Base-by-base conservation (phyloP, 2,797 vertebrate genomes). In the Sphenodon punctatus region DNA sequence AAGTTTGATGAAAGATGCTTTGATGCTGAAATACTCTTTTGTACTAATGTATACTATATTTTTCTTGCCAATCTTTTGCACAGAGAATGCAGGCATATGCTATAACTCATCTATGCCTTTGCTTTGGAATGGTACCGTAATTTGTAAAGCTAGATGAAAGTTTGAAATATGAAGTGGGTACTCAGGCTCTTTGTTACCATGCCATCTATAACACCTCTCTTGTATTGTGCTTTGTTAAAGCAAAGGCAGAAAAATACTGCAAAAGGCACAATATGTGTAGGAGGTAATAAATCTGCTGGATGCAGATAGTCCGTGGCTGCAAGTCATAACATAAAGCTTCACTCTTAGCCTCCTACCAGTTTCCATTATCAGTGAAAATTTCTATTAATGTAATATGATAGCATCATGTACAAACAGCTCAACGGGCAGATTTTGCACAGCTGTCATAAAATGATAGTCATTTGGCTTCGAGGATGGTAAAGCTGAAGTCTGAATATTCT, bases 351-450 rank as follows among this genome's bases (percentile, higher is more conserved):
- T 94, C 89, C 92, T 89, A 85, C 89, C 87, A 91, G 77, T 83
- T 95, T 90, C 84, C 88, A 91, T 94, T 93, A 94, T 94, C 93
- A 88, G 92, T 64, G 81, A 81, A 86, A 88, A 91, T 89, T 90
- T 91, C 93, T 92, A 66, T 95, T 93, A 92, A 86, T 72, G 53
- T 82, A 89, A 75, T 68, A 67, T 0, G 72, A 93, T 91, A 89
- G 48, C 56, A 82, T 94, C 87, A 4, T 77, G 84, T 86, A 82
- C 87, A 89, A 91, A 90, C 81, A 93, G 87, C 89, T 88, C 53
- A 0, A 55, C 38, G 67, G 80, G 83, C 82, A 56, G 30, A 82
- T 89, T 90, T 88, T 87, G 75, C 49, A 71, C 80, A 86, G 77
- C 85, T 91, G 90, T 89, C 89, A 88, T 83, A 81, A 89, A 72